Base-by-base conservation (phyloP, 2,113 vertebrate species). In the Nibea coibor region DNA sequence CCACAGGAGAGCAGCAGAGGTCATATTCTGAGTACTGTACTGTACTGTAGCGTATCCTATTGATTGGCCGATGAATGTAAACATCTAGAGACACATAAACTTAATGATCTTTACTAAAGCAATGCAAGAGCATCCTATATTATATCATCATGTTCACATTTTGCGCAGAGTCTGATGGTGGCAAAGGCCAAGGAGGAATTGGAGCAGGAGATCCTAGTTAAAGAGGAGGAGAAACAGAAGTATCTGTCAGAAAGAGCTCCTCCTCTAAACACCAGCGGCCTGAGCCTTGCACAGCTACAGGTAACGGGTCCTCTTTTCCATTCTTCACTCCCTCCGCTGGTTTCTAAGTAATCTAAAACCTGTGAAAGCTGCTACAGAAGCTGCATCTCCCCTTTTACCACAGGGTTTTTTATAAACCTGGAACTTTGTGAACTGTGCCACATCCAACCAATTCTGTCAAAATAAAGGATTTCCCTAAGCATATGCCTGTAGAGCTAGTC, bases 131-230 rank as follows among this genome's bases (percentile, higher is more conserved):
- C 17, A 43, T 24, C 39, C 31, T 54, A 35, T 10, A 2, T 50
- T 24, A 45, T 9, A 35, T 53, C 5, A 51, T 15, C 1, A 8
- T 64, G 26, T 6, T 50, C 17, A 45, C 63, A 9, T 79, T 35
- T 39, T 74, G 42, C 80, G 12, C 81, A 99, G 97, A 99, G 97
- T 91, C 82, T 99, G 94, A 96, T 99, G 97, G 95, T 98, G 84
- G 96, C 97, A 72, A 99, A 97, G 82, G 97, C 97, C 0, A 97
- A 97, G 81, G 97, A 99, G 80, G 96, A 96, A 73, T 92, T 98
- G 91, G 97, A 98, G 2, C 96, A 97, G 87, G 97, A 99, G 86
- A 89, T 95, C 0, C 82, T 96, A 64, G 96, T 95, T 20, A 97
- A 96, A 19, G 96, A 97, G 81, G 91, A 95, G 0, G 97, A 99